Evolutionary conservation across 2,797 vertebrate species (phyloP).

Genomic region (Spinus pinus): DNA sequence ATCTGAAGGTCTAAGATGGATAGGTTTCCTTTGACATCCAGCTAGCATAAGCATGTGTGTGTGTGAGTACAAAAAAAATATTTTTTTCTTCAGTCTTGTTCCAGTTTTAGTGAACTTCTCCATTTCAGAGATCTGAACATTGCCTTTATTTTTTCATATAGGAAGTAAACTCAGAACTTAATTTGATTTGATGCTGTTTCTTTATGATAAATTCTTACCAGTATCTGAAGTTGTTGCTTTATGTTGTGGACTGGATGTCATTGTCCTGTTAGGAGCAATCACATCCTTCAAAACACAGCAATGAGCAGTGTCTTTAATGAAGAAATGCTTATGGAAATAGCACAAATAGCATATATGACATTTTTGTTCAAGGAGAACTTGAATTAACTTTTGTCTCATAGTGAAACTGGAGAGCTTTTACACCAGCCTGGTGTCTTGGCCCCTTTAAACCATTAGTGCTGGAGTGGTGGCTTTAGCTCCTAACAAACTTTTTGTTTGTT

Average conservation of each 20-base stretch:
- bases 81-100: neutral
- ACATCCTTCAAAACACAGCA: neutral
- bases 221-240: neutral
- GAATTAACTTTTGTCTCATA: neutral
- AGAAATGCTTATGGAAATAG: neutral
- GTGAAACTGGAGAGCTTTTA: neutral
- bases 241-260: neutral
- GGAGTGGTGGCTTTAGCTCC: neutral
- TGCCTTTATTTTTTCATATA: neutral
- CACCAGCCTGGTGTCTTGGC: neutral
- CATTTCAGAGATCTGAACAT: neutral
- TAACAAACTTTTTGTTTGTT: neutral
- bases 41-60: neutral
- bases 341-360: neutral
- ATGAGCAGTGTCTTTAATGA: neutral
- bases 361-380: neutral
- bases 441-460: neutral
- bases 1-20: neutral
- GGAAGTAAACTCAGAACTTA: neutral
- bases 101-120: neutral
- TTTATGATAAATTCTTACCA: neutral
- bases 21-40: neutral
- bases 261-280: neutral
- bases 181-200: neutral
- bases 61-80: neutral